These are phyloP conservation scores for Cremastinae sp. DNA, from an alignment of 2,888 invertebrate genomes.

Conservation along the genomic window DNA sequence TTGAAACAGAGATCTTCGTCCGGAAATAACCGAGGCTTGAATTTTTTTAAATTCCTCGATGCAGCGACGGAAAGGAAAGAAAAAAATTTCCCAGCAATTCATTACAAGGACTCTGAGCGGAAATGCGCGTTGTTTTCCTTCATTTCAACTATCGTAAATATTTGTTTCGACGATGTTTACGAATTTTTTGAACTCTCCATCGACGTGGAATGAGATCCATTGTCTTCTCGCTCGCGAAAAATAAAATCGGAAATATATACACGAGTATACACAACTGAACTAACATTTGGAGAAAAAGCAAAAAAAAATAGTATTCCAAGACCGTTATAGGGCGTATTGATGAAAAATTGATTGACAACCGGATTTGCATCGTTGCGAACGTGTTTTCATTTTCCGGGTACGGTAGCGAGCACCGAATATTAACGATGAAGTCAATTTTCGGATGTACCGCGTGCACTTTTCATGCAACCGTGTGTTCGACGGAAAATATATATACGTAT, in stretches of 20 bases:
- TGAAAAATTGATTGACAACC: conserved; percentile 44
- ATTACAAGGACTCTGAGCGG: too few species aligned
- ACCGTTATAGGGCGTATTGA: background rate
- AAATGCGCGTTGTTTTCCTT: too few species aligned
- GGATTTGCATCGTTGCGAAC: conserved; percentile 22
- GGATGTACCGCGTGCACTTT: conserved; percentile 2
- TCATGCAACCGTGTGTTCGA: background rate
- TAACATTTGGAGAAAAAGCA: background rate
- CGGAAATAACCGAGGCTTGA: background rate
- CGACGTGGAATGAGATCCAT: too few species aligned
- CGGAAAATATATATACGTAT: background rate
- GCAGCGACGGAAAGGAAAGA: background rate
- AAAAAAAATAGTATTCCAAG: background rate
- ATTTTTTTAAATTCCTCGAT: background rate
- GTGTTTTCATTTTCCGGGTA: conserved; percentile 28
- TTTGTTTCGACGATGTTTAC: background rate
- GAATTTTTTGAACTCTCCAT: too few species aligned
- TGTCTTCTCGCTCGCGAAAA: too few species aligned
- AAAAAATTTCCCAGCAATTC: background rate
- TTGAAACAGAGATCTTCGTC: background rate
- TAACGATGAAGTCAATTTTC: conserved; percentile 54
- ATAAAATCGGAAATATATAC: too few species aligned
- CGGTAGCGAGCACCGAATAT: conserved; percentile 37
- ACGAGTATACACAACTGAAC: too few species aligned
- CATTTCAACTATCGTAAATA: too few species aligned